Base-by-base conservation (phyloP, 2,797 vertebrate genomes). In the Chloroceryle amazona region DNA sequence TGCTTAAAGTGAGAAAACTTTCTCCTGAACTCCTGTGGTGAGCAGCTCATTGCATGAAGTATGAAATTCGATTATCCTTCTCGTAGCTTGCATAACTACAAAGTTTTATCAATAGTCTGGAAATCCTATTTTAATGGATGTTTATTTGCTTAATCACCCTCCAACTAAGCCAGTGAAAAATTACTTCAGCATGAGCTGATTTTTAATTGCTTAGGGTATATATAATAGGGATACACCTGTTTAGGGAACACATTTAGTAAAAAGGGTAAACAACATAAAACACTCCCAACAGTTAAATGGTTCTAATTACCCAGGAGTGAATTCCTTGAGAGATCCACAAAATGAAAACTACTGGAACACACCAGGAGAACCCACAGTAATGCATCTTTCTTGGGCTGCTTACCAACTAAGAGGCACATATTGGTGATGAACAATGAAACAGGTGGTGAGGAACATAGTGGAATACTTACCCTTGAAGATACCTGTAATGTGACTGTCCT, bases 401-500 rank as follows among this genome's bases (percentile, higher is more conserved):
- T 42, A 54, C 33, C n/a, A 78, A 7, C 14, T 15, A 51, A 60
- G 22, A 46, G 29, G 52, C 13, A 75, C 2, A 3, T 13, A 35
- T 2, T 44, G 44, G 31, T 37, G 35, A 35, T 11, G 15, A 75
- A 31, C 10, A 44, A 17, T 26, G 28, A 67, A 86, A 54, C 3
- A 26, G 9, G 3, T 6, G 9, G 11, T 0, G 0, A 81, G 42
- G 14, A 23, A 73, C 13, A 1, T 17, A 9, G 4, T 46, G 9
- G 4, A 65, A 44, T 7, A 63, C 19, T 31, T 20, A 8, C 17
- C 15, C 31, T 33, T 25, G 11, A 26, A 62, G 16, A 54, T 25
- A 49, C 16, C 4, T 2, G 0, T 16, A 54, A 28, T 7, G 28
- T 2, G 0, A 1, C 28, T 28, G 6, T 2, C 16, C 10, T 51